These are phyloP conservation scores for Hypotaenidia philippensis DNA, from an alignment of 2,797 vertebrate genomes.

Conservation along the genomic window DNA sequence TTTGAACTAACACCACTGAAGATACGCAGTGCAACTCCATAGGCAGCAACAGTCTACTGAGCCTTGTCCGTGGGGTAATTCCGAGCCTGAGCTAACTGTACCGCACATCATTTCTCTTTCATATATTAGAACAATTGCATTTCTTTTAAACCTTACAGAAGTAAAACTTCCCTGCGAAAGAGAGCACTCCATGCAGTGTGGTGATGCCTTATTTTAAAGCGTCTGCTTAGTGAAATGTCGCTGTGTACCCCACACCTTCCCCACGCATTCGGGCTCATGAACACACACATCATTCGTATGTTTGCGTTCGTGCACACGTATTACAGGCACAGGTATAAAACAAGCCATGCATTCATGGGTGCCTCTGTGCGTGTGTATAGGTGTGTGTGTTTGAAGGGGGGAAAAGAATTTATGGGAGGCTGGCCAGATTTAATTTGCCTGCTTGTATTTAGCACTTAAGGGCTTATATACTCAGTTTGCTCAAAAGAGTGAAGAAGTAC, in stretches of 20 bases:
- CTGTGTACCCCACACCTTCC: not conserved
- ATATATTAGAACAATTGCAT: not conserved
- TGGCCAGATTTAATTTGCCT: conserved; percentile 76
- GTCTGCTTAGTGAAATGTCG: not conserved
- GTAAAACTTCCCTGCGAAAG: not conserved
- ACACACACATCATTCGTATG: not conserved
- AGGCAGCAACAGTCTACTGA: conserved; percentile 12
- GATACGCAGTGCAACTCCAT: not conserved
- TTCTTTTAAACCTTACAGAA: not conserved
- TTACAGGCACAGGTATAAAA: not conserved
- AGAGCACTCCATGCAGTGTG: not conserved
- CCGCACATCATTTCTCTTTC: conserved; percentile 29
- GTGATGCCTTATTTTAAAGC: not conserved
- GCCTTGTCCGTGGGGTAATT: conserved; percentile 23
- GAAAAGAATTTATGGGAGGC: conserved; percentile 54
- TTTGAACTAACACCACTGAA: conserved; percentile 49
- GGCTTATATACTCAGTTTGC: conserved; percentile 80
- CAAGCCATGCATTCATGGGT: not conserved
- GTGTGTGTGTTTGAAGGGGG: conserved; percentile 39
- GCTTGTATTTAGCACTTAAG: conserved; percentile 81
- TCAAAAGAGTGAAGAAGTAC: conserved; percentile 80
- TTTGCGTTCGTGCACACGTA: not conserved
- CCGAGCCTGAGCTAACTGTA: conserved; percentile 24
- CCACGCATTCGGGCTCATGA: not conserved
- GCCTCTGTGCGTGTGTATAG: not conserved